Evolutionary conservation across 37 sponge, comb jelly and placozoan genomes (phyloP).

Genomic region (Aphrocallistes beatrix): DNA sequence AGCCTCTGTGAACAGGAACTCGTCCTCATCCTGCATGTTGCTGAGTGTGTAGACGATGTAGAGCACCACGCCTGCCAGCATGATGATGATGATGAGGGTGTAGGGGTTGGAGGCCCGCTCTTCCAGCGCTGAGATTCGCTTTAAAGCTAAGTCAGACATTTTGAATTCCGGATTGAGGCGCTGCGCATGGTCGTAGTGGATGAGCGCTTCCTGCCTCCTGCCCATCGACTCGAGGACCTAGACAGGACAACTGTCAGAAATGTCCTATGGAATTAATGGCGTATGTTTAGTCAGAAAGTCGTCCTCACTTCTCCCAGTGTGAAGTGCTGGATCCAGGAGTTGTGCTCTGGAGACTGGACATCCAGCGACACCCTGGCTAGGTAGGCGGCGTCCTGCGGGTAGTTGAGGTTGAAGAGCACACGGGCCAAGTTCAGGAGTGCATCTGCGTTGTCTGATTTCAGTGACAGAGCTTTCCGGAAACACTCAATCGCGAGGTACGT

Average conservation of each 20-base stretch:
- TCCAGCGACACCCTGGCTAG: slow-evolving; percentile 51
- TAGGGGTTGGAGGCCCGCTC: slow-evolving; percentile 38
- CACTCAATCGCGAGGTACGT: slow-evolving; percentile 73
- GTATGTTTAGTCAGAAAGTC: no score
- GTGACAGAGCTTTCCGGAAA: slow-evolving; percentile 54
- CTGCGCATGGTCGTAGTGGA: slow-evolving; percentile 49
- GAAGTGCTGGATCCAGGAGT: slow-evolving; percentile 72
- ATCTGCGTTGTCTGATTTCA: slow-evolving; percentile 55
- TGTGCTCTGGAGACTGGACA: slow-evolving; percentile 36
- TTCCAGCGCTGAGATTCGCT: slow-evolving; percentile 38
- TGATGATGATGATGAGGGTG: slow-evolving; percentile 42
- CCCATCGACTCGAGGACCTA: slow-evolving; percentile 48
- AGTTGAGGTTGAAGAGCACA: slow-evolving; percentile 60
- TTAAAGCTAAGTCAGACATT: slow-evolving; percentile 49
- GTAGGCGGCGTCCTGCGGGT: slow-evolving; percentile 45
- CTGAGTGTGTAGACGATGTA: not conserved
- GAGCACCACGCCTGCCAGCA: not conserved
- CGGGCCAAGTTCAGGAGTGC: slow-evolving; percentile 66
- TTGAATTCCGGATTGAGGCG: slow-evolving; percentile 58
- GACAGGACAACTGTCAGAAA: no score
- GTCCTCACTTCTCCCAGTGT: slow-evolving; percentile 63
- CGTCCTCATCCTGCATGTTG: not conserved
- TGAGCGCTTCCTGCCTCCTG: slow-evolving; percentile 45
- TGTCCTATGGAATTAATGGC: no score
- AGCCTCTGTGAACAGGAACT: not conserved